These are phyloP conservation scores for Bos indicus DNA, from an alignment of 2,113 vertebrate species.

Conservation along the genomic window DNA sequence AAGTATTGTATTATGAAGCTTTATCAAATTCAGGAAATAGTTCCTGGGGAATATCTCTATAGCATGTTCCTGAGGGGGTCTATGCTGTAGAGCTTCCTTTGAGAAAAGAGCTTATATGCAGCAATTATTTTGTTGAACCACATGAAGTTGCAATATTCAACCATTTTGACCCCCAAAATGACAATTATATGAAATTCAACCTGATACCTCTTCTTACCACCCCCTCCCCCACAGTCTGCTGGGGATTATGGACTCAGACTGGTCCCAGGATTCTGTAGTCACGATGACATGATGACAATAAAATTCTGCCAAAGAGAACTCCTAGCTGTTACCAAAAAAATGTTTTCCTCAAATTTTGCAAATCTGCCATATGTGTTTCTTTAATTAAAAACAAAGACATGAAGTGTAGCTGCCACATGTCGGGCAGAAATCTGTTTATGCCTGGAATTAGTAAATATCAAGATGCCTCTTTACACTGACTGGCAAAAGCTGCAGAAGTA, in stretches of 20 bases:
- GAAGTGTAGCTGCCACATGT: conserved; percentile 13
- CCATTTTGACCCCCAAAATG: not conserved
- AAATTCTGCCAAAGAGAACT: not conserved
- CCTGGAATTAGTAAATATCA: conserved; percentile 50
- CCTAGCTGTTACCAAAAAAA: not conserved
- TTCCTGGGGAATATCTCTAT: not conserved
- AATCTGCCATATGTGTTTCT: conserved; percentile 18
- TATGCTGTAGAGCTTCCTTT: not conserved
- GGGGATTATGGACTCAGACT: not conserved
- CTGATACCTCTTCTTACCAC: not conserved
- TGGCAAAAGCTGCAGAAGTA: conserved; percentile 52
- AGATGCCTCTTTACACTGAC: conserved; percentile 21
- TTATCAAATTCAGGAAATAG: not conserved
- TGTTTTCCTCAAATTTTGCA: not conserved
- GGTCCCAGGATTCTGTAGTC: not conserved
- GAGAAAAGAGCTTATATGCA: not conserved
- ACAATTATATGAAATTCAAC: not conserved
- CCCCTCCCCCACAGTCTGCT: not conserved
- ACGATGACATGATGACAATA: not conserved
- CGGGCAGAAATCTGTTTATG: conserved; percentile 46
- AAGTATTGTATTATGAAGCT: not conserved
- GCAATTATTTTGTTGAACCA: not conserved
- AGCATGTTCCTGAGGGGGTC: not conserved
- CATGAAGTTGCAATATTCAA: not conserved
- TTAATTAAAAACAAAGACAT: conserved; percentile 49